Evolutionary conservation across 2,113 vertebrate species (phyloP).

Genomic region (Sturnira hondurensis): DNA sequence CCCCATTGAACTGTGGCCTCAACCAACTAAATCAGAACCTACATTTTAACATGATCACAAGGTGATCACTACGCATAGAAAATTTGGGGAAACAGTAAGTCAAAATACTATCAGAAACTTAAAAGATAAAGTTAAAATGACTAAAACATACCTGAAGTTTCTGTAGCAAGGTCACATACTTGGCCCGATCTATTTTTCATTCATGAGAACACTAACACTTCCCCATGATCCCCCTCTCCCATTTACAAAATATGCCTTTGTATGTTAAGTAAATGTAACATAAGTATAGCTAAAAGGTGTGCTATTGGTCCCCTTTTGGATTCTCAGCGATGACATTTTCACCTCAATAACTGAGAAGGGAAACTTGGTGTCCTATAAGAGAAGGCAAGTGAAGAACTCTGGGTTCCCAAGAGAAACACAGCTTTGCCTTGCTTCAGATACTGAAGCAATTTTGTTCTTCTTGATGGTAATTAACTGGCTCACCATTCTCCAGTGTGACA

Average conservation of each 20-base stretch:
- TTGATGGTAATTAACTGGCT: constrained; percentile 42
- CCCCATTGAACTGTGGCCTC: not conserved
- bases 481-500: constrained; percentile 24
- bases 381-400: not conserved
- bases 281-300: not conserved
- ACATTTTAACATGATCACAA: not conserved
- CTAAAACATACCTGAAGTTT: not conserved
- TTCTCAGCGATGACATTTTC: not conserved
- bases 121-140: not conserved
- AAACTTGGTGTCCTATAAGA: not conserved
- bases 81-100: not conserved
- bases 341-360: not conserved
- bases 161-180: not conserved
- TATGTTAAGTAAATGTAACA: not conserved
- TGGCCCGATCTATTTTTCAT: not conserved
- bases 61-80: not conserved
- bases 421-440: constrained; percentile 7
- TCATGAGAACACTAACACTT: not conserved
- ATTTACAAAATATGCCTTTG: not conserved
- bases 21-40: not conserved
- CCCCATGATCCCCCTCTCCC: not conserved
- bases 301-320: not conserved
- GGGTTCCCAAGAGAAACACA: not conserved
- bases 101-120: not conserved
- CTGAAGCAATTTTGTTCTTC: not conserved